Evolutionary conservation across 1,140 invertebrate genomes (phyloP), one percentile per base, ranked within the genome.

Genomic region (Hylyphantes graminicola): DNA sequence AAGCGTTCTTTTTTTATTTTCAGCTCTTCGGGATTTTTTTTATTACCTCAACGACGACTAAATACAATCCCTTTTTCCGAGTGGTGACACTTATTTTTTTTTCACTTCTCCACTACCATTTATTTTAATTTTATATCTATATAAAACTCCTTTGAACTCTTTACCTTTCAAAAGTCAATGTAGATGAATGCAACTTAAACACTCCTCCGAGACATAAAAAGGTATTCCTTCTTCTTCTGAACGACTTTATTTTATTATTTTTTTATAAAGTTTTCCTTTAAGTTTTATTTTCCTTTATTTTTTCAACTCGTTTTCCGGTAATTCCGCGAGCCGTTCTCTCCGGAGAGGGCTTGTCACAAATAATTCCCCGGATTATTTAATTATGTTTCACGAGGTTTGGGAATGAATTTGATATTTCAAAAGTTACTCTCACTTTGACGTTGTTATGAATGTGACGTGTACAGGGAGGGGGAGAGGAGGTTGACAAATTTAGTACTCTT

Each of bases 371-470:
- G 80, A 83, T 83, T 83, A 83, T 83, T 83, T 83, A 83, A 83
- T 83, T 83, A 83, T 83, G 80, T 83, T 83, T 83, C 80, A 75
- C 80, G 80, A 83, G 80, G 80, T 83, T 83, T 83, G 57, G 72
- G 75, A 83, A 83, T 83, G 80, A 83, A 83, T 83, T 83, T 83
- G 80, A 83, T 83, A 83, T 83, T 83, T 83, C 80, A 83, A 83
- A 83, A 83, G 80, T 83, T 83, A 83, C 80, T 83, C 59, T 54
- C 19, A 48, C n/a, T 81, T 74, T 74, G 80, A 83, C 59, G 72
- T 64, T 59, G 80, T 75, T 83, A 83, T 83, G 80, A 83, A 83
- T 83, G 80, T 83, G 80, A 83, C 80, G 79, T 68, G 80, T 74
- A 74, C 70, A 83, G 72, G 59, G 55, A 73, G 35, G 50, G 61